These are phyloP conservation scores for Xanthia icteritia DNA, from an alignment of 2,888 invertebrate species.

Conservation along the genomic window DNA sequence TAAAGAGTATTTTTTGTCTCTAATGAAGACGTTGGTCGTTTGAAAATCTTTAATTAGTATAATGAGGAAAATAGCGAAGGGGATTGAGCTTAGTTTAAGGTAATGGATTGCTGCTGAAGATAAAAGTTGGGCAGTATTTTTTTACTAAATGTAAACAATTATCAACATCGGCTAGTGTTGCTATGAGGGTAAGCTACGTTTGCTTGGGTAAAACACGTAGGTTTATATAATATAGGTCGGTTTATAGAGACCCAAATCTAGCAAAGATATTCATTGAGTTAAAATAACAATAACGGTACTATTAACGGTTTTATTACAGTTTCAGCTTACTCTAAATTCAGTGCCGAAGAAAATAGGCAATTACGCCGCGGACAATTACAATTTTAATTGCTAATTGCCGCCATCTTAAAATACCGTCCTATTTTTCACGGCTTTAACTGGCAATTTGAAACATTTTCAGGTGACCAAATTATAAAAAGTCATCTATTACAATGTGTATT, in stretches of 20 bases:
- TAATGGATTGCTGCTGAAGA: too few relatives aligned
- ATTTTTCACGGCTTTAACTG: constrained; percentile 33
- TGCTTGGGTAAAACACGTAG: not conserved
- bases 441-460: constrained; percentile 26
- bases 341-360: constrained; percentile 44
- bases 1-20: constrained; percentile 45
- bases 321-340: constrained; percentile 21
- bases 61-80: constrained; percentile 26
- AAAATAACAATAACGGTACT: constrained; percentile 13
- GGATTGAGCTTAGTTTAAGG: too few relatives aligned
- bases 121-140: too few relatives aligned
- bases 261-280: not conserved
- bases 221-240: not conserved
- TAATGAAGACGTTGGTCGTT: constrained; percentile 49
- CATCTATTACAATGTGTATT: not conserved
- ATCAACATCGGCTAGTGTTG: not conserved
- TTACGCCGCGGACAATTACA: constrained; percentile 47
- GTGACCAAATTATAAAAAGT: constrained; percentile 29
- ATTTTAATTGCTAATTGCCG: constrained; percentile 61
- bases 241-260: not conserved
- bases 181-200: not conserved
- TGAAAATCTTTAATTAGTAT: constrained; percentile 54
- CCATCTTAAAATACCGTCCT: constrained; percentile 23
- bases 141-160: not conserved
- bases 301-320: constrained; percentile 12